Evolutionary conservation across 2,113 vertebrate species (phyloP), one percentile per base, ranked within the genome.

Genomic region (Chaenocephalus aceratus): DNA sequence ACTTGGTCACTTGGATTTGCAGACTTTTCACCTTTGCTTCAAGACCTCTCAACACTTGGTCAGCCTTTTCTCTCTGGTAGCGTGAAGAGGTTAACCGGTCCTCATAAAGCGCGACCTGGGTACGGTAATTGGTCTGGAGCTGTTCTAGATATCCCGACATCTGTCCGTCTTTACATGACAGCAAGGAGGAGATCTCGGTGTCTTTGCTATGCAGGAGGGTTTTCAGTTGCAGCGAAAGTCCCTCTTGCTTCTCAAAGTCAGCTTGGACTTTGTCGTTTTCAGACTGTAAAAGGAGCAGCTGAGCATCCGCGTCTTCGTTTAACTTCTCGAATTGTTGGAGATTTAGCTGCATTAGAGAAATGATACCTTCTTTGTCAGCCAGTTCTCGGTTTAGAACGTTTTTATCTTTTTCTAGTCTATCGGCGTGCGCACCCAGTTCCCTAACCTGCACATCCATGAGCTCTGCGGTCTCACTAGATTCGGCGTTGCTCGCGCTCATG

Each of bases 131-230:
- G 45, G 88, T 84, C 82, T 97, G 96, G 53, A 97, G 90, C 57
- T 97, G 94, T 57, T 88, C 71, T 48, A 97, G 89, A 79, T 97
- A 97, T 18, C 89, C 95, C 0, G 96, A 96, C 88, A 97, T 91
- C 75, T 96, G 95, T 34, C 95, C 95, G 0, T 95, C 95, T 86
- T 91, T 96, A 7, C 94, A 96, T 49, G 96, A 95, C 77, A 97
- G 88, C 1, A 97, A 84, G 44, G 95, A 86, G 5, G 96, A 95
- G 72, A 97, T 97, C 90, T 97, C 96, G 0, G 92, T 80, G 41
- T 97, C 95, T 94, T 97, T 97, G 82, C 93, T 93, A 72, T 92
- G 93, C 23, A 97, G 88, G 60, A 97, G 96, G 4, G 87, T 63
- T 77, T 95, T 96, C 88, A 97, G 91, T n/a, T 97, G 95, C 51